A percentile compares a stretch with the other conserved stretches of the same genome.
These are phyloP conservation scores for Chelon auratus DNA, from an alignment of 2,797 vertebrate species.

Conservation along the genomic window DNA sequence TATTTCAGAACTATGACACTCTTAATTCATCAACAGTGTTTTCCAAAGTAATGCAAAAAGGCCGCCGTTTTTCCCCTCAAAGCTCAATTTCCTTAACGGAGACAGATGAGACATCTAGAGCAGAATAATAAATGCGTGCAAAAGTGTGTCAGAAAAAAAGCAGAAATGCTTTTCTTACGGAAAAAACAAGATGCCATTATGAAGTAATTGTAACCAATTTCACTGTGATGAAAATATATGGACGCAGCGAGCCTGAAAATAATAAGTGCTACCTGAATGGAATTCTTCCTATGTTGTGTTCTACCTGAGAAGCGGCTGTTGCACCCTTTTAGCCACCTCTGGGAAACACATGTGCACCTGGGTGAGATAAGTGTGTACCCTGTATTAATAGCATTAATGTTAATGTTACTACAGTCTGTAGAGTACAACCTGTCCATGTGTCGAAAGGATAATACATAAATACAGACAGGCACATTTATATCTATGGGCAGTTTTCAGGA, in stretches of 20 bases:
- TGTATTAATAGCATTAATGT: neutral
- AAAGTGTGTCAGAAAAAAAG: too few relatives aligned
- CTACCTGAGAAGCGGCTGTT: neutral
- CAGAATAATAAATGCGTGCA: too few relatives aligned
- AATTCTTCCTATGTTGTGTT: neutral
- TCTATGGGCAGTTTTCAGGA: slow-evolving; percentile 6
- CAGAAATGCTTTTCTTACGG: too few relatives aligned
- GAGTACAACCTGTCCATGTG: neutral
- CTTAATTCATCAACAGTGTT: neutral
- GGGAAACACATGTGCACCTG: neutral
- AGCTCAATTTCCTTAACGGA: too few relatives aligned
- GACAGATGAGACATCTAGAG: neutral
- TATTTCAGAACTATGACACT: neutral
- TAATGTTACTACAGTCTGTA: neutral
- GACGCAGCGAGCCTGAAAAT: too few relatives aligned
- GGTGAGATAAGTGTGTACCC: neutral
- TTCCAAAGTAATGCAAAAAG: neutral
- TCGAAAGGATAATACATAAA: slow-evolving; percentile 2
- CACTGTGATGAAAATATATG: too few relatives aligned
- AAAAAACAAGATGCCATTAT: too few relatives aligned
- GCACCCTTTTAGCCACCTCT: too few relatives aligned
- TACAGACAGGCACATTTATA: neutral
- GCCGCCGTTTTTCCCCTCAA: too few relatives aligned
- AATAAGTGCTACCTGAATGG: neutral
- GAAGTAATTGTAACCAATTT: too few relatives aligned